Evolutionary conservation across 2,797 vertebrate genomes (phyloP).

Genomic region (Manis javanica): DNA sequence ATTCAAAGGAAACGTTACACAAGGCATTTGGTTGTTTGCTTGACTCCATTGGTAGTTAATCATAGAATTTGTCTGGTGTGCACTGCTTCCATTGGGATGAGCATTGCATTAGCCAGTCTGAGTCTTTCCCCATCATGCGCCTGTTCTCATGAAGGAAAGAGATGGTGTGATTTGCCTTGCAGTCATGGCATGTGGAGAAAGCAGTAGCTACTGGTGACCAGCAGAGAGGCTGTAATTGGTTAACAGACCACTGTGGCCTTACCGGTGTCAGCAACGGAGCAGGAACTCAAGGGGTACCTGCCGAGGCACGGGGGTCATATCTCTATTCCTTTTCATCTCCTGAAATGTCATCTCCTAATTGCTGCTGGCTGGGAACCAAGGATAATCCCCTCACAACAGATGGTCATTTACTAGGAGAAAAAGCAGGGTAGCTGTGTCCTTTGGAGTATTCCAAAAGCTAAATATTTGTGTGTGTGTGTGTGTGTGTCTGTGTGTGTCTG

Average conservation of each 20-base stretch:
- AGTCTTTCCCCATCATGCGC: fast-evolving
- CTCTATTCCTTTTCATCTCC: background rate
- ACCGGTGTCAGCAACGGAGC: background rate
- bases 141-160: background rate
- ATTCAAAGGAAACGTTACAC: background rate
- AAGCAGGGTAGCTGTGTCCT: background rate
- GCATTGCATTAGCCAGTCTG: background rate
- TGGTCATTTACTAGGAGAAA: slow-evolving; percentile 14
- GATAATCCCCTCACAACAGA: background rate
- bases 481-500: background rate
- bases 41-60: background rate
- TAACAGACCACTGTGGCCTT: background rate
- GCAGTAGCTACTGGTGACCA: background rate
- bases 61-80: background rate
- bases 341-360: slow-evolving; percentile 58
- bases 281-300: background rate
- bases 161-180: background rate
- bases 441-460: background rate
- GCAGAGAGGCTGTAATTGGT: background rate
- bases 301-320: background rate
- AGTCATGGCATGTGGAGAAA: background rate
- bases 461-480: background rate
- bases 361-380: slow-evolving; percentile 29
- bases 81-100: background rate
- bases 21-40: too few species aligned